Evolutionary conservation across 2,888 invertebrate genomes (phyloP).

Genomic region (Chydorus sphaericus): DNA sequence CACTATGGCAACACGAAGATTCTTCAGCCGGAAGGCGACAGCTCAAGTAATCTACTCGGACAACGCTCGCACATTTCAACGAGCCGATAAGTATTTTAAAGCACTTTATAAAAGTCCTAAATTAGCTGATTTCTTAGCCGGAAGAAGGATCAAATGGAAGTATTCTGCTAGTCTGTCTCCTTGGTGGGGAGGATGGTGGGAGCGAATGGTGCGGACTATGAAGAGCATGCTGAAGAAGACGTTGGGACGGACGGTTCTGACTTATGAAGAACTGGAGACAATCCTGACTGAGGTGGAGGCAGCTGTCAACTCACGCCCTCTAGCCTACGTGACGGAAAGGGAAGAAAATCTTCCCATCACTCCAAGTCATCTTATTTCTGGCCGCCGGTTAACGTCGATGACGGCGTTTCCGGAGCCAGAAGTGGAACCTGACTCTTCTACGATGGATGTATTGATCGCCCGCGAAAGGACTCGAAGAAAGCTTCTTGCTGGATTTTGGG

Average conservation of each 20-base stretch:
- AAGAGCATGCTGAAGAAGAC: not conserved
- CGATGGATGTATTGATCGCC: no score
- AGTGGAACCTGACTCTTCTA: no score
- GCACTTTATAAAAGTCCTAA: no score
- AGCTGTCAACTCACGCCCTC: not conserved
- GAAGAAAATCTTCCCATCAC: not conserved
- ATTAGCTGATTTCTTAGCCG: no score
- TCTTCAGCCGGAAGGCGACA: not conserved
- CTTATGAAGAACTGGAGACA: not conserved
- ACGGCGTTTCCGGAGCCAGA: no score
- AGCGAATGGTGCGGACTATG: not conserved
- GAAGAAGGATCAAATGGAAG: not conserved
- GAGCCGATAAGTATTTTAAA: no score
- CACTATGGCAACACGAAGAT: slow-evolving; percentile 5
- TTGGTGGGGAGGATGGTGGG: not conserved
- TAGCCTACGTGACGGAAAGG: not conserved
- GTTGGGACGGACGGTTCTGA: not conserved
- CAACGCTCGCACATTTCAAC: not conserved
- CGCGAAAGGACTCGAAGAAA: no score
- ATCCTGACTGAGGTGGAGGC: not conserved
- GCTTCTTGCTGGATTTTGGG: no score
- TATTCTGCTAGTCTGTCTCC: not conserved
- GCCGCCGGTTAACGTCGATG: not conserved
- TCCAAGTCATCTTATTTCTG: not conserved
- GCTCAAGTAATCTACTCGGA: slow-evolving; percentile 6